Evolutionary conservation across 2,888 invertebrate genomes (phyloP).

Genomic region (Pristionchus arcanus): DNA sequence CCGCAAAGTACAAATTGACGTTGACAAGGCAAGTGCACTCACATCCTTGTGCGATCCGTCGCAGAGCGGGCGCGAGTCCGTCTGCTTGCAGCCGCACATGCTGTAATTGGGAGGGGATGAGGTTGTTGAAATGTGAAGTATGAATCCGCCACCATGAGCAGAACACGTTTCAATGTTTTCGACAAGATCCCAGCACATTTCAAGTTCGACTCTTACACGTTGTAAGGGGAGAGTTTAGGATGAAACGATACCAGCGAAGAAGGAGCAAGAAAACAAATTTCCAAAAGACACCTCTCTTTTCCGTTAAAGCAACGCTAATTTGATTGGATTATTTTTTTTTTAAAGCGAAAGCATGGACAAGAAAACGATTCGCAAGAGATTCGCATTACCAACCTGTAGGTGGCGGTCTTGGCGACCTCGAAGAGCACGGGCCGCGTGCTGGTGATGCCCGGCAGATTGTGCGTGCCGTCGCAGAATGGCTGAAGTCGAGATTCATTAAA

Average conservation of each 20-base stretch:
- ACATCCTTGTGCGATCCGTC: slow-evolving; percentile 91
- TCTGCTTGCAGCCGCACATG: slow-evolving; percentile 98
- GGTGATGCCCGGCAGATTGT: slow-evolving; percentile 87
- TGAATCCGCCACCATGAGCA: neutral
- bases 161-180: too few relatives aligned
- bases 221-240: slow-evolving; percentile 78
- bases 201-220: slow-evolving; percentile 78
- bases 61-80: slow-evolving; percentile 93
- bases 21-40: neutral
- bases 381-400: too few relatives aligned
- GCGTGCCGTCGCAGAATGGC: slow-evolving; percentile 95
- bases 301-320: too few relatives aligned
- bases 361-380: too few relatives aligned
- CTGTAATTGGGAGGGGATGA: neutral
- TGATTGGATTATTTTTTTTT: too few relatives aligned
- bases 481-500: slow-evolving; percentile 80
- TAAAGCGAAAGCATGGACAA: too few relatives aligned
- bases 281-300: too few relatives aligned
- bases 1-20: too few relatives aligned
- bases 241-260: too few relatives aligned
- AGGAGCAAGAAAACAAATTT: neutral
- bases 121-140: neutral
- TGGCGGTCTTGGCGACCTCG: slow-evolving; percentile 87
- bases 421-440: slow-evolving; percentile 89
- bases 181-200: too few relatives aligned